Evolutionary conservation across 2,113 vertebrate species (phyloP).

Genomic region (Triplophysa rosa): DNA sequence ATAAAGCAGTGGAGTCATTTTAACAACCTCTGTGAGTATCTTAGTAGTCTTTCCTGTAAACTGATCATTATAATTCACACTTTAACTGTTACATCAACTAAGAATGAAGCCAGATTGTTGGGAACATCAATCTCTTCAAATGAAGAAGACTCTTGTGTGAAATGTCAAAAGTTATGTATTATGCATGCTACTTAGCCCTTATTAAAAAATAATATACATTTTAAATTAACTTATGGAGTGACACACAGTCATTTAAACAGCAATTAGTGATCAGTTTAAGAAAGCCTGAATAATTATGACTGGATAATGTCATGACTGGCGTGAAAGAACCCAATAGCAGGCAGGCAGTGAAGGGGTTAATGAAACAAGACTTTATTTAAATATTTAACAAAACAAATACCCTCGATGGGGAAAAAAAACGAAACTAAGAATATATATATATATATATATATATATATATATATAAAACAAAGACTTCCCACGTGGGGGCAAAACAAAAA

Average conservation of each 20-base stretch:
- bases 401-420: no score
- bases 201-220: constrained; percentile 69
- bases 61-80: constrained; percentile 42
- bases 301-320: no score
- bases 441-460: no score
- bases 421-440: no score
- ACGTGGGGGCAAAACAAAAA: no score
- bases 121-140: constrained; percentile 1
- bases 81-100: constrained; percentile 2
- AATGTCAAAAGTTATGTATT: constrained; percentile 62
- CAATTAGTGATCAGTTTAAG: constrained; percentile 65
- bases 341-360: no score
- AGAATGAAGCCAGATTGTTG: constrained; percentile 37
- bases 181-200: constrained; percentile 57
- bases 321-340: no score
- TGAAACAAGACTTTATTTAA: no score
- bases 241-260: constrained; percentile 63
- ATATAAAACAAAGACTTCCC: no score
- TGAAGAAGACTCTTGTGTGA: constrained; percentile 24
- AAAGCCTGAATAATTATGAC: constrained; percentile 21
- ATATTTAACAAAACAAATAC: no score
- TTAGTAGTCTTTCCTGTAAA: constrained; percentile 47
- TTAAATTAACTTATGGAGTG: constrained; percentile 64
- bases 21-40: constrained; percentile 33
- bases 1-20: constrained; percentile 71